These are phyloP conservation scores for Neoitamus cyanurus DNA, from an alignment of 2,888 invertebrate genomes.

Conservation along the genomic window DNA sequence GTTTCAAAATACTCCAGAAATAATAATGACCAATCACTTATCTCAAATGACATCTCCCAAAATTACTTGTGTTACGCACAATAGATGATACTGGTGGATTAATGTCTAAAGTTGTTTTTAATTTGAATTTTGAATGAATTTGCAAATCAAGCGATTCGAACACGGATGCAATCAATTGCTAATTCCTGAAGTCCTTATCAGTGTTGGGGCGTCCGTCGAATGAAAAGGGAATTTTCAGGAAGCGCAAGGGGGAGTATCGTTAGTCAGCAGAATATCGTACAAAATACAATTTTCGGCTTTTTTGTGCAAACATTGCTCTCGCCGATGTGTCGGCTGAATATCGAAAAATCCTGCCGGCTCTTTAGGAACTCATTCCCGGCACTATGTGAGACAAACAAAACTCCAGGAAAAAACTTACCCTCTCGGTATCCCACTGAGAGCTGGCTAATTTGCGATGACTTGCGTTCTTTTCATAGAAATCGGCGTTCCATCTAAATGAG, in stretches of 20 bases:
- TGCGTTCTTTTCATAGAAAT: constrained; percentile 38
- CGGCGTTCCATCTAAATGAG: constrained; percentile 34
- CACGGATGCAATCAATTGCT: not conserved
- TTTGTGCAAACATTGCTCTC: not conserved
- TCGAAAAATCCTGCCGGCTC: constrained; percentile 9
- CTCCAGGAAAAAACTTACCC: not conserved
- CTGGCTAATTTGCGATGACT: constrained; percentile 45
- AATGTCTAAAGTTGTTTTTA: no score
- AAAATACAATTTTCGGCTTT: not conserved
- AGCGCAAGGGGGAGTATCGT: not conserved
- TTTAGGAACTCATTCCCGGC: not conserved
- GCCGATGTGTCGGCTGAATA: not conserved
- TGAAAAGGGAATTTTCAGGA: not conserved
- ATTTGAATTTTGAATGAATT: no score
- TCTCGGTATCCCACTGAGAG: constrained; percentile 21
- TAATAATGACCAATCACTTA: no score
- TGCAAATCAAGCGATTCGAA: not conserved
- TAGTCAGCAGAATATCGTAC: not conserved
- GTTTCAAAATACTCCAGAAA: no score
- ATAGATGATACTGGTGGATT: no score
- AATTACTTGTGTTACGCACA: no score
- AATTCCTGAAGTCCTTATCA: not conserved
- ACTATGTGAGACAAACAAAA: constrained; percentile 18
- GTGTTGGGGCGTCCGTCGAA: not conserved
- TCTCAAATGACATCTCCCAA: no score